Conservation (phyloP, 2,888 invertebrate genomes). For the Nephrotoma appendiculata region DNA sequence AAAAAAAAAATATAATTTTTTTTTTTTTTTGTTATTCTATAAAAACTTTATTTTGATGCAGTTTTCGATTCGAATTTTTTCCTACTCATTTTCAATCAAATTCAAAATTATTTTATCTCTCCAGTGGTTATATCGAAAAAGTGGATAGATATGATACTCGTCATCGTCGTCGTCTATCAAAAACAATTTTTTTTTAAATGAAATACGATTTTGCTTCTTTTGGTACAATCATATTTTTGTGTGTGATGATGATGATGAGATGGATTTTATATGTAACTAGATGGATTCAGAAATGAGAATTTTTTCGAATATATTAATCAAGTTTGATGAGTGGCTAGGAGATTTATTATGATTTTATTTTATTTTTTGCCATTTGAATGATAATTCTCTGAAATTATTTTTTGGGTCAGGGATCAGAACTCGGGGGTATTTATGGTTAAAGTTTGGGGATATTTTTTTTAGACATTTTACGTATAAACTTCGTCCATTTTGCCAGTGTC, state of each 20-base stretch:
- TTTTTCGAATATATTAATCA: neutral
- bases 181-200: neutral
- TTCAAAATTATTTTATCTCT: neutral
- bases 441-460: neutral
- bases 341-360: neutral
- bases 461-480: too few relatives aligned
- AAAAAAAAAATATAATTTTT: neutral
- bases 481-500: too few relatives aligned
- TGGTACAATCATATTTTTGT: neutral
- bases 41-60: neutral
- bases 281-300: neutral
- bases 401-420: neutral
- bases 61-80: neutral
- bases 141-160: neutral
- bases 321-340: neutral
- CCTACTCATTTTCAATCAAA: neutral
- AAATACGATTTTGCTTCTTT: neutral
- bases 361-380: neutral
- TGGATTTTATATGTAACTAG: neutral
- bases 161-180: neutral
- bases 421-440: neutral
- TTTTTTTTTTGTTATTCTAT: neutral
- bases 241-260: neutral
- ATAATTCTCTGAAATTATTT: neutral
- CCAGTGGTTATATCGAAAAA: neutral